A percentile compares a stretch with the other conserved stretches of the same genome.
Conservation (phyloP, 1,140 invertebrate species). For the Hyposmocoma kahamanoa region DNA sequence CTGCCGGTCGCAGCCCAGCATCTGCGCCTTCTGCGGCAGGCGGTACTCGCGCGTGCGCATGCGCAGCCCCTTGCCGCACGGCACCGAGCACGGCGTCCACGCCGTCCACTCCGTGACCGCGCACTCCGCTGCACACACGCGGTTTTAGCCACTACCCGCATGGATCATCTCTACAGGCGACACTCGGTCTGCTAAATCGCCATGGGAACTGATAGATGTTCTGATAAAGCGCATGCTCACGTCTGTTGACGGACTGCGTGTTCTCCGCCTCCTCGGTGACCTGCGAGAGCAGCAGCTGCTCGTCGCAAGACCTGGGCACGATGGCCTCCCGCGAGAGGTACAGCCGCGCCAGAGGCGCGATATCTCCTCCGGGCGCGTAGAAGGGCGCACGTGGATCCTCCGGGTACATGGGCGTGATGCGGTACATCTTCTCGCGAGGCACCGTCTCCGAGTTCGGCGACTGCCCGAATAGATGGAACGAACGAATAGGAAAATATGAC, state of each 20-base stretch:
- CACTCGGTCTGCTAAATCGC: no score
- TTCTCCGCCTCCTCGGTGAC: conserved; percentile 81
- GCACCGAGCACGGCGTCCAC: conserved; percentile 89
- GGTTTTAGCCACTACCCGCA: background rate
- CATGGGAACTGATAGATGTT: no score
- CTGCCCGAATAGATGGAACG: no score
- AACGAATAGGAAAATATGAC: background rate
- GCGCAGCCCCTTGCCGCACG: conserved; percentile 90
- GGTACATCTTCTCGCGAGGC: conserved; percentile 90
- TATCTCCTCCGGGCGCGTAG: conserved; percentile 84
- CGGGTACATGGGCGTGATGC: conserved; percentile 90
- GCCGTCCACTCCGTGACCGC: conserved; percentile 81
- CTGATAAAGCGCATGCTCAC: conserved; percentile 72
- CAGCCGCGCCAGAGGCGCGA: conserved; percentile 87
- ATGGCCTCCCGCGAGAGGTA: conserved; percentile 83
- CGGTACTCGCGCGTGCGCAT: conserved; percentile 85
- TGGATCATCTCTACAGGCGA: background rate
- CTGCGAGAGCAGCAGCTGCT: conserved; percentile 76
- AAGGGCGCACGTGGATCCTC: conserved; percentile 93
- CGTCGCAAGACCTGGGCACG: conserved; percentile 82
- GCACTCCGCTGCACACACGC: conserved; percentile 80
- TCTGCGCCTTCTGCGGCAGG: conserved; percentile 84
- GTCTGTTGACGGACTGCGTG: conserved; percentile 80
- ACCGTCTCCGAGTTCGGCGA: conserved; percentile 89
- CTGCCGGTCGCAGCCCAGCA: conserved; percentile 86